These are phyloP conservation scores for Henicopernis longicauda DNA, from an alignment of 2,113 vertebrate species.

Conservation along the genomic window DNA sequence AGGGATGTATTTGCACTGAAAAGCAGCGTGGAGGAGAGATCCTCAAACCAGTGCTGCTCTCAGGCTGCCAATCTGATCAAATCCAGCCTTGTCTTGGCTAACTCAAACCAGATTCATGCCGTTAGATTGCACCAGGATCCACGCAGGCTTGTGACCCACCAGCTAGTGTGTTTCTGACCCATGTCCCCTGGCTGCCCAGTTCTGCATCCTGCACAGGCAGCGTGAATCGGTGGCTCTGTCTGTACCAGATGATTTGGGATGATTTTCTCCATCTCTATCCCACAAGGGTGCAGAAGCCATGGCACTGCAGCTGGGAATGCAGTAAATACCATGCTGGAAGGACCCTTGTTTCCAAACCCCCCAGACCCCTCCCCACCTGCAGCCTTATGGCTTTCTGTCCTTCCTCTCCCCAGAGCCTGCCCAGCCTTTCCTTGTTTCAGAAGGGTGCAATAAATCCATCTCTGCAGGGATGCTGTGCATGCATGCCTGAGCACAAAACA, in stretches of 20 bases:
- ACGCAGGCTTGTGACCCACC: neutral
- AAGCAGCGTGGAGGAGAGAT: neutral
- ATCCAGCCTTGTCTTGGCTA: neutral
- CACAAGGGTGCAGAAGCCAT: neutral
- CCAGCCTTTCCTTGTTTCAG: neutral
- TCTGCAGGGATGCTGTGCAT: no score
- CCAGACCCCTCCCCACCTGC: neutral
- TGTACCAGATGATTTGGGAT: neutral
- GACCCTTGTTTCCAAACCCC: no score
- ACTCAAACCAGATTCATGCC: rapidly evolving
- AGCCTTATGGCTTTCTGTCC: neutral
- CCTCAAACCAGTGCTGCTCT: neutral
- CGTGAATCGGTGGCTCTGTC: neutral
- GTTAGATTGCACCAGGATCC: neutral
- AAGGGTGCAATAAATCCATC: no score
- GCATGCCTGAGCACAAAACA: no score
- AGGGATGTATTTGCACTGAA: neutral
- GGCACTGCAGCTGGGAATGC: neutral
- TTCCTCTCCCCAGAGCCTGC: neutral
- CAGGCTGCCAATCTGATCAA: neutral
- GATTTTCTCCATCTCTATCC: neutral
- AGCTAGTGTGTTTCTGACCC: neutral
- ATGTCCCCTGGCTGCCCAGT: neutral
- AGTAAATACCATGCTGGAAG: no score
- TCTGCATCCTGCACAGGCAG: neutral